A percentile compares a stretch with the other conserved stretches of the same genome.
These are phyloP conservation scores for Ceyx melanurus DNA, from an alignment of 2,113 vertebrate genomes.

Conservation along the genomic window DNA sequence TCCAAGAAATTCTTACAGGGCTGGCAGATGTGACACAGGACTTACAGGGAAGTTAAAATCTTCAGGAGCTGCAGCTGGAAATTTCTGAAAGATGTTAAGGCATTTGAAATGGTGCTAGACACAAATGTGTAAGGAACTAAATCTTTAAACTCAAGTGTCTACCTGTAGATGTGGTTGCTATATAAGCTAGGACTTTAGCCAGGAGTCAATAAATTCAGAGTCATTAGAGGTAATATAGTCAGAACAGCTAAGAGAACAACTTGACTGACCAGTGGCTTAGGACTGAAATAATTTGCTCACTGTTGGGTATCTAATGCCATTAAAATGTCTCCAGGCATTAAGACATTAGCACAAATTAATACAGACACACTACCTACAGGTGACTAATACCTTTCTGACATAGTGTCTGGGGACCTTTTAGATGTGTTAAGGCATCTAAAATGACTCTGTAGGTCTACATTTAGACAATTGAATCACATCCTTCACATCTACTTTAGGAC, in stretches of 20 bases:
- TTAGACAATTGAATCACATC: neutral
- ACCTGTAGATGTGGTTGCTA: neutral
- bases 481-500: neutral
- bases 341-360: neutral
- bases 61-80: neutral
- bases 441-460: neutral
- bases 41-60: neutral
- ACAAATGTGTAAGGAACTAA: accelerated
- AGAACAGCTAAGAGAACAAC: neutral
- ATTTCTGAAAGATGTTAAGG: neutral
- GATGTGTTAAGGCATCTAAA: neutral
- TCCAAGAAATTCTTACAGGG: neutral
- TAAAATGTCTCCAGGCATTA: neutral
- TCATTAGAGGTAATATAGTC: neutral
- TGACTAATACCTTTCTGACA: neutral
- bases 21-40: neutral
- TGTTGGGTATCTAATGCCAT: neutral
- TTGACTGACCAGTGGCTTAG: neutral
- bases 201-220: neutral
- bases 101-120: neutral
- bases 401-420: neutral
- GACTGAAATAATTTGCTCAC: neutral
- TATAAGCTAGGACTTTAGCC: neutral
- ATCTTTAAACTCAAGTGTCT: neutral
- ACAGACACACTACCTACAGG: neutral